These are phyloP conservation scores for Frankliniella fusca DNA, from an alignment of 2,888 invertebrate species.

Conservation along the genomic window DNA sequence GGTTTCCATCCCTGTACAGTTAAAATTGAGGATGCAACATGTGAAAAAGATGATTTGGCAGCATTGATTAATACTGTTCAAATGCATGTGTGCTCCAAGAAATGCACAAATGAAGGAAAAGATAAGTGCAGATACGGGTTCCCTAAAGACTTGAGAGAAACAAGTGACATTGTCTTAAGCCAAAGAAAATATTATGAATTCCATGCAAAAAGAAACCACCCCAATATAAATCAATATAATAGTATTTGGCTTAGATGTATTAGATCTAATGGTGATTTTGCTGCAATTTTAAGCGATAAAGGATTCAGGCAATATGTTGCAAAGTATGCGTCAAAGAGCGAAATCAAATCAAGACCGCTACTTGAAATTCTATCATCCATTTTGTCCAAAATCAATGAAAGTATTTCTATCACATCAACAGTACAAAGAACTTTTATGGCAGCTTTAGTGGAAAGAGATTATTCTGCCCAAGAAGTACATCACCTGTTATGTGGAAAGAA, in stretches of 20 bases:
- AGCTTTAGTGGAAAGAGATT: neutral
- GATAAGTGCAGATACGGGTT: neutral
- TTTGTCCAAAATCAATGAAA: too few relatives aligned
- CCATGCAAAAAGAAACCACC: neutral
- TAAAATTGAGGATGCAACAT: neutral
- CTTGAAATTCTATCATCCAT: neutral
- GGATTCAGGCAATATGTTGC: neutral
- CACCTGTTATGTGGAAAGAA: neutral
- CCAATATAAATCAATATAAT: neutral
- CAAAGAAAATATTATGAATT: too few relatives aligned
- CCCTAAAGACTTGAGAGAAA: neutral
- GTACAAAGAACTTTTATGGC: neutral
- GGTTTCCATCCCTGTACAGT: neutral
- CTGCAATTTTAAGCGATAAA: neutral
- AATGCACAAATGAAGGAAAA: too few relatives aligned
- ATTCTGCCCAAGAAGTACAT: neutral
- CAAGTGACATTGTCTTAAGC: neutral
- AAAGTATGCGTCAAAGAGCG: too few relatives aligned
- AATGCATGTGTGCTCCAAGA: neutral
- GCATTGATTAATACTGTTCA: neutral
- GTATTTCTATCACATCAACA: neutral
- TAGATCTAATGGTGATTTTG: neutral
- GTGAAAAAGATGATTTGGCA: neutral
- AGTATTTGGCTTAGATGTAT: neutral
- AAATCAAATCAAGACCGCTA: too few relatives aligned